Base-by-base conservation (phyloP, 2,888 invertebrate species). In the Conus canariensis region DNA sequence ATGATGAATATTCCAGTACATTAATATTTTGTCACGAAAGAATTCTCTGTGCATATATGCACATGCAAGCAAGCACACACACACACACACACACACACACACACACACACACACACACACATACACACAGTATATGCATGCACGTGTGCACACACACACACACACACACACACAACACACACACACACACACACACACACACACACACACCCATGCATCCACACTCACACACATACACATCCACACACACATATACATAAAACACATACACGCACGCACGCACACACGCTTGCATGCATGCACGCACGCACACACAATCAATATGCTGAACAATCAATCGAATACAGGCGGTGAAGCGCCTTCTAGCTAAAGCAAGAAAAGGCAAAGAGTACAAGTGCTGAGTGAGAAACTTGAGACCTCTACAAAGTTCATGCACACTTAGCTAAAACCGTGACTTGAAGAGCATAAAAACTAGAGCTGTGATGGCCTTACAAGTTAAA, bases 181-280 rank as follows among this genome's bases (percentile, higher is more conserved):
- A n/a, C 8, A n/a, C 74, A n/a, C 25, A n/a, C n/a, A 6, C 74
- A 6, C n/a, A 45, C 45, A 6, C 74, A n/a, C n/a, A n/a, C 74
- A 2, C n/a, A n/a, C n/a, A 8, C 74, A n/a, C n/a, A 8, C n/a
- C 2, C 10, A 8, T 8, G 8, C n/a, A 22, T n/a, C 8, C n/a
- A 74, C 74, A 74, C 74, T n/a, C 74, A 74, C 74, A 74, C 74
- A 74, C 74, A 74, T 9, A 74, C 74, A 74, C 74, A 74, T n/a
- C 22, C 74, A 74, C 74, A 74, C 74, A 70, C 25, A 25, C 74
- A 74, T 19, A 74, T n/a, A 74, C 25, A 70, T n/a, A 74, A 22
- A 22, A 74, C 74, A 74, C 74, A 74, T 25, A 74, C 74, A 74
- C 74, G 25, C 74, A 74, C 74, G 25, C 74, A 25, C 74, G 25